Evolutionary conservation across 1,140 invertebrate species (phyloP), one percentile per base, ranked within the genome.

Genomic region (Drosophila trapezifrons): DNA sequence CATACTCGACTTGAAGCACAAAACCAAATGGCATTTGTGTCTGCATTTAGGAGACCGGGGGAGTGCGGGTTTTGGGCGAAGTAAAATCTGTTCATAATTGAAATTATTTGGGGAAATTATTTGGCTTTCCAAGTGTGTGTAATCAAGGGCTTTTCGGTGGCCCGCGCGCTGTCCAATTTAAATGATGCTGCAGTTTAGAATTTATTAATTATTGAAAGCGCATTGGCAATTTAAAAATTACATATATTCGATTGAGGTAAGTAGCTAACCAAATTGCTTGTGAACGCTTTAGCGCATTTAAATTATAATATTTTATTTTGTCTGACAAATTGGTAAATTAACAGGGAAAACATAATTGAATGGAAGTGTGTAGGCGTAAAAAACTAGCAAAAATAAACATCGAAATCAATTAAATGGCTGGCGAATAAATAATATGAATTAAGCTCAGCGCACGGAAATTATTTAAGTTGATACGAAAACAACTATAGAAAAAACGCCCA

Each of bases 101-200:
- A 86, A 85, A 75, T 78, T 72, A 86, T 86, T 75, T 82, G 62
- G 78, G 29, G 42, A 74, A 78, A 86, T 85, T 81, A 78, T 78
- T 73, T 37, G 58, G 51, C 51, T 75, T 71, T 67, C 75, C 37
- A 69, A 84, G 78, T 65, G 43, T 38, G 54, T 57, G 66, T 73
- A 67, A 63, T 57, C 64, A 57, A 56, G 51, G 46, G 43, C 55
- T 46, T 56, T 67, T 65, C 45, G 54, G n/a, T 22, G 20, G 20
- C 32, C 49, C 35, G 18, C 15, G 18, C 29, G 9, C 29, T 45
- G 56, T 57, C 25, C 51, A 66, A 62, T 80, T 65, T 80, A 75
- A 80, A 80, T 65, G 60, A 66, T 57, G 62, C 59, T 71, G 66
- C 59, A 59, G 37, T 58, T 58, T 51, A 45, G 62, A 18, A 65